A percentile compares a stretch with the other conserved stretches of the same genome.
These are phyloP conservation scores for Caranx ignobilis DNA, from an alignment of 2,113 vertebrate genomes.

Conservation along the genomic window DNA sequence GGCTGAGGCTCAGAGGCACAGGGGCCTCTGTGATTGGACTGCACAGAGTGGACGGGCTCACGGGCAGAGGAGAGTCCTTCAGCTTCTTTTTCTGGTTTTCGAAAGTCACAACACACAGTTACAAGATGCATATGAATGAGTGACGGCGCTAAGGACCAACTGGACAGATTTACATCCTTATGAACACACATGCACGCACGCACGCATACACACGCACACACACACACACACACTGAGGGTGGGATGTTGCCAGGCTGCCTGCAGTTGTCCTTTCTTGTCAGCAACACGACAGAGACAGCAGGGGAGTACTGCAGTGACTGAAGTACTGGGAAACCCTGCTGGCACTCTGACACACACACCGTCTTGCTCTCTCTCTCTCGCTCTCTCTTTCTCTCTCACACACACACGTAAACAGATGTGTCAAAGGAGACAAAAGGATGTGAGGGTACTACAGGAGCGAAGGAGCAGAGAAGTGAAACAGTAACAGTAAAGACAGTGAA, in stretches of 20 bases:
- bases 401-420: conserved; percentile 31
- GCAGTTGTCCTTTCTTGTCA: conserved; percentile 79
- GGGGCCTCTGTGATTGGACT: conserved; percentile 84
- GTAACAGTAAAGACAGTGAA: conserved; percentile 6
- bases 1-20: conserved; percentile 80
- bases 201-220: conserved; percentile 2
- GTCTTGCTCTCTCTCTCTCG: conserved; percentile 36
- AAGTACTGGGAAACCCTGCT: conserved; percentile 74
- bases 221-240: conserved; percentile 36
- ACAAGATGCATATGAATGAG: conserved; percentile 38
- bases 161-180: conserved; percentile 34
- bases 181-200: conserved; percentile 2
- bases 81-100: conserved; percentile 90
- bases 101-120: conserved; percentile 47
- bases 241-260: conserved; percentile 68
- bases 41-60: conserved; percentile 84
- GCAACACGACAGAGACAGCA: conserved; percentile 75
- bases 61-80: conserved; percentile 86
- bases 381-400: conserved; percentile 28
- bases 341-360: conserved; percentile 53
- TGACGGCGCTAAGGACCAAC: background rate
- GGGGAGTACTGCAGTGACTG: conserved; percentile 76
- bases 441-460: conserved; percentile 28
- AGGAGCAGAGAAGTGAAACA: conserved; percentile 21
- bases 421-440: conserved; percentile 36